Percentiles rank a stretch among this genome's conserved stretches.
Conservation (phyloP, 1,140 invertebrate genomes). For the Caenorhabditis brenneri region DNA sequence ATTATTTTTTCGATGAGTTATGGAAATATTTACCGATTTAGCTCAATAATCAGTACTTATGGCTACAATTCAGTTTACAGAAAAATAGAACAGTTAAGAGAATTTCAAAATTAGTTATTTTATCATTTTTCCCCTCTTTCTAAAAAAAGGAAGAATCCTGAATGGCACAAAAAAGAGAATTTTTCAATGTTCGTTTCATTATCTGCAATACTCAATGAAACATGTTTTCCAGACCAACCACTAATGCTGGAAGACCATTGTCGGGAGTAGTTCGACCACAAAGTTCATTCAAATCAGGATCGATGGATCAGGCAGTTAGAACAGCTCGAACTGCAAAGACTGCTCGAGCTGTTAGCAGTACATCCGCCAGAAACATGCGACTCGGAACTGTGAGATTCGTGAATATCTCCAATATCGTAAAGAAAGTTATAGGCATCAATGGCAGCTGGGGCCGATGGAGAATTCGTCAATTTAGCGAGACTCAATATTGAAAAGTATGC, state of each 20-base stretch:
- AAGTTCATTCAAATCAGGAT: slow-evolving; percentile 74
- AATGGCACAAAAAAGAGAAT: no score
- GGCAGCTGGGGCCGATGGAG: slow-evolving; percentile 79
- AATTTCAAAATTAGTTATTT: no score
- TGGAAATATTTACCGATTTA: no score
- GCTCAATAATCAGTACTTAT: no score
- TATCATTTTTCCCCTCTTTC: no score
- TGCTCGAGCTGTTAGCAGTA: slow-evolving; percentile 79
- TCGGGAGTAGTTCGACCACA: slow-evolving; percentile 77
- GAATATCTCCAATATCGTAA: neutral
- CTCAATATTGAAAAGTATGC: slow-evolving; percentile 89
- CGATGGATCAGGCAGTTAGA: slow-evolving; percentile 79
- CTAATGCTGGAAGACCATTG: slow-evolving; percentile 65
- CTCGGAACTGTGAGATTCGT: slow-evolving; percentile 74
- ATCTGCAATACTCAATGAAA: no score
- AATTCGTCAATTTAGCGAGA: slow-evolving; percentile 87
- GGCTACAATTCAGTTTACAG: no score
- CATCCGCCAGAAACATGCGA: slow-evolving; percentile 76
- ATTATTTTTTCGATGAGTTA: no score
- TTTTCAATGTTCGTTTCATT: no score
- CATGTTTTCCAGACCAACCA: slow-evolving; percentile 68
- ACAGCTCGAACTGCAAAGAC: slow-evolving; percentile 81
- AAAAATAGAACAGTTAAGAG: no score
- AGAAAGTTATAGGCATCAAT: slow-evolving; percentile 78
- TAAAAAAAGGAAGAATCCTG: no score